Percentiles rank a stretch among this genome's conserved stretches.
Conservation (phyloP, 2,797 vertebrate species). For the Erethizon dorsatum region DNA sequence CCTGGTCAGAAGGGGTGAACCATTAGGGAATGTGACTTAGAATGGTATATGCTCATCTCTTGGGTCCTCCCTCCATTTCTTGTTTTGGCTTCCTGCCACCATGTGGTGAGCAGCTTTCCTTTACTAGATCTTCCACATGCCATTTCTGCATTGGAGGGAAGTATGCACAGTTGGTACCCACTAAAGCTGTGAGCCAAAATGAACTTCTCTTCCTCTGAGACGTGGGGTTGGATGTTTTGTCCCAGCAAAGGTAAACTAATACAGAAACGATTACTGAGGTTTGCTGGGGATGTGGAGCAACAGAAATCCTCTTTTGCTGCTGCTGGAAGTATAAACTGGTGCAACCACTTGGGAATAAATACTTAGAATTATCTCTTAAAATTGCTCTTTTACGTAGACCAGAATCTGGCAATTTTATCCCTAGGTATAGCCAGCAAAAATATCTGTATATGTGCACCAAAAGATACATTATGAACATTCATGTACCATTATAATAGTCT, state of each 20-base stretch:
- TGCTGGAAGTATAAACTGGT: background rate
- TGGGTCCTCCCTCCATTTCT: background rate
- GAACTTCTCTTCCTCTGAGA: background rate
- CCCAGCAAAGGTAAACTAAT: background rate
- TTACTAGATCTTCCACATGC: background rate
- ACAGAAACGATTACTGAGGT: background rate
- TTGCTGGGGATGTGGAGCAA: background rate
- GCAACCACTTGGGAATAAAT: background rate
- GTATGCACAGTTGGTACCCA: background rate
- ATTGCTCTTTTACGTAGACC: background rate
- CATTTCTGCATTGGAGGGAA: background rate
- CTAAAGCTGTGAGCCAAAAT: background rate
- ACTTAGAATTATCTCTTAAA: constrained; percentile 7
- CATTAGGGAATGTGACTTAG: background rate
- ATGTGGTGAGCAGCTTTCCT: background rate
- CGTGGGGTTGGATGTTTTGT: background rate
- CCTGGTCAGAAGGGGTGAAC: background rate
- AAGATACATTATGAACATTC: background rate
- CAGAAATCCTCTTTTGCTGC: background rate
- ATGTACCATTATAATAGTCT: background rate
- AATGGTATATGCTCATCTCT: background rate
- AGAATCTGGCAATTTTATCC: background rate
- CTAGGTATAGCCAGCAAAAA: background rate
- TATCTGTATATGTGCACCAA: background rate
- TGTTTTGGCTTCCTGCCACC: background rate